phyloP scores from a whole-genome alignment of 2,797 vertebrate genomes.

The Cephalopachus bancanus region DNA sequence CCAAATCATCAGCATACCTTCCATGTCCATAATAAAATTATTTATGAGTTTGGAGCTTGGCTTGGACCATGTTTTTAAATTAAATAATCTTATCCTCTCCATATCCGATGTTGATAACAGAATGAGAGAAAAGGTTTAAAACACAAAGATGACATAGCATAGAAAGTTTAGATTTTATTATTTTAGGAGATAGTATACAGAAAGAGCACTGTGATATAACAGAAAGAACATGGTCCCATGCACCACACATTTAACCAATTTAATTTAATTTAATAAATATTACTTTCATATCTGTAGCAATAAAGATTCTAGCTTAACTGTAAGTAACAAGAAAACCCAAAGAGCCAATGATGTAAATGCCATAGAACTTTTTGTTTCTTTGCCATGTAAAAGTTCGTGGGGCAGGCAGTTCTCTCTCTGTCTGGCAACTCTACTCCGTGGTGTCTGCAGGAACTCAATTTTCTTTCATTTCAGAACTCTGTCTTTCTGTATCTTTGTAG shows the following conservation, averaged over 20 bases:
- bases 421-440: background rate
- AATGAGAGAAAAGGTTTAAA: constrained; percentile 1
- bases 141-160: background rate
- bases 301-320: background rate
- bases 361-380: background rate
- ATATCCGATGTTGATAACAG: background rate
- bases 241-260: background rate
- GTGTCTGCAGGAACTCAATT: background rate
- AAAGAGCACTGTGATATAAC: background rate
- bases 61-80: constrained; percentile 64
- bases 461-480: background rate
- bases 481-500: background rate
- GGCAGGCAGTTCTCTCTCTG: background rate
- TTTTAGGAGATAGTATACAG: background rate
- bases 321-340: background rate
- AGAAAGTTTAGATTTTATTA: background rate
- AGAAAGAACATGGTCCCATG: background rate
- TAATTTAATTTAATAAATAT: background rate
- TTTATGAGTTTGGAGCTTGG: constrained; percentile 19
- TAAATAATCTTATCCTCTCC: constrained; percentile 47
- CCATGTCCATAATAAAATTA: constrained; percentile 14
- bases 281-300: background rate
- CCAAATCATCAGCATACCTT: constrained; percentile 12
- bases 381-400: background rate
- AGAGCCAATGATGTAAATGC: background rate